Conservation (phyloP, 2,888 invertebrate species). For the Cantharis rufa region DNA sequence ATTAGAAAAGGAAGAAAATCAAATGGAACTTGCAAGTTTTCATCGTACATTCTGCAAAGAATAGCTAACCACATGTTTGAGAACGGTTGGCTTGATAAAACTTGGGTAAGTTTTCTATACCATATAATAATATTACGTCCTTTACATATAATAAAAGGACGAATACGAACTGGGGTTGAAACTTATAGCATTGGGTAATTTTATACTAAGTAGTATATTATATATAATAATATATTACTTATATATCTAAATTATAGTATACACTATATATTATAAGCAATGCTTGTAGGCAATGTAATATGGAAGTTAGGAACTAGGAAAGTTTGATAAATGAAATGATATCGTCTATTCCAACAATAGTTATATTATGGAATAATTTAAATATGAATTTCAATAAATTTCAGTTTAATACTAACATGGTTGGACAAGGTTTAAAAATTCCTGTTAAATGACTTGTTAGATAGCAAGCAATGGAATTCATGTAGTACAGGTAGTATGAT, state of each 20-base stretch:
- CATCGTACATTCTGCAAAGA: not conserved
- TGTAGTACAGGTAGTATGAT: no score
- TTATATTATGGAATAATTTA: not conserved
- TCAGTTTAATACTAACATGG: no score
- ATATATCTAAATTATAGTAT: no score
- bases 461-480: no score
- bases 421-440: no score
- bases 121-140: no score
- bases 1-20: not conserved
- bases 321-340: not conserved
- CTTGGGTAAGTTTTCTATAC: not conserved
- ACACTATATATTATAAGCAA: no score
- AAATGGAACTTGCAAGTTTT: not conserved
- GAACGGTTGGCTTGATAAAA: not conserved
- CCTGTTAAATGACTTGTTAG: no score
- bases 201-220: no score
- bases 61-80: not conserved
- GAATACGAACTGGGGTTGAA: not conserved
- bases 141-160: not conserved
- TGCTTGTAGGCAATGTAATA: not conserved
- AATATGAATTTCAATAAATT: not conserved
- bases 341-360: not conserved
- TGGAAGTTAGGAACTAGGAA: not conserved
- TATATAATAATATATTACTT: no score
- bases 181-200: not conserved